Conservation (phyloP, 2,888 invertebrate genomes). For the Cataglyphis altisquamis region DNA sequence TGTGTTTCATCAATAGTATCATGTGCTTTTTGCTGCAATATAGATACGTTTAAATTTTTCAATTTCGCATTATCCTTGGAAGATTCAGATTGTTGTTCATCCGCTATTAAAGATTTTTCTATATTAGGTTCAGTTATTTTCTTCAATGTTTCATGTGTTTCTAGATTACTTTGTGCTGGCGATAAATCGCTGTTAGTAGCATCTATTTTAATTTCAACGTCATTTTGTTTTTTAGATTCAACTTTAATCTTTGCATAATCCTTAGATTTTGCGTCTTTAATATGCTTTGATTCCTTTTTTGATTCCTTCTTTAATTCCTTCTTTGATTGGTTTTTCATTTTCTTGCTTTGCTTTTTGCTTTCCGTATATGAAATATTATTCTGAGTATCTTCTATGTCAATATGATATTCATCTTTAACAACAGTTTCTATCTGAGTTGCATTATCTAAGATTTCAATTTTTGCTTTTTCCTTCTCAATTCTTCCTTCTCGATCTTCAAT, state of each 20-base stretch:
- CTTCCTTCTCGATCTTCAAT: background rate
- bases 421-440: slow-evolving; percentile 1
- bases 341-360: slow-evolving; percentile 35
- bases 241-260: slow-evolving; percentile 66
- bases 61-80: background rate
- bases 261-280: slow-evolving; percentile 51
- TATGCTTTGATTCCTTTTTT: slow-evolving; percentile 35
- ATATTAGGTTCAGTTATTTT: background rate
- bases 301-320: background rate
- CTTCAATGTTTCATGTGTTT: background rate
- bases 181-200: background rate
- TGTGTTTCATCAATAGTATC: background rate
- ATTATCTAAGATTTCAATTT: slow-evolving; percentile 25
- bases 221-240: slow-evolving; percentile 72
- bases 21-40: background rate
- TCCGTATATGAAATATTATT: slow-evolving; percentile 38
- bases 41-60: background rate
- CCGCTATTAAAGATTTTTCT: background rate
- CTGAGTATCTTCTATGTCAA: slow-evolving; percentile 77
- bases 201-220: slow-evolving; percentile 66
- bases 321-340: slow-evolving; percentile 13
- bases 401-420: slow-evolving; percentile 81
- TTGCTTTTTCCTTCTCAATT: background rate
- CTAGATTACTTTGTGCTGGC: slow-evolving; percentile 20
- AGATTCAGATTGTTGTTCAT: background rate